Conservation (phyloP, 2,888 invertebrate genomes). For the Sphaerophoria taeniata region DNA sequence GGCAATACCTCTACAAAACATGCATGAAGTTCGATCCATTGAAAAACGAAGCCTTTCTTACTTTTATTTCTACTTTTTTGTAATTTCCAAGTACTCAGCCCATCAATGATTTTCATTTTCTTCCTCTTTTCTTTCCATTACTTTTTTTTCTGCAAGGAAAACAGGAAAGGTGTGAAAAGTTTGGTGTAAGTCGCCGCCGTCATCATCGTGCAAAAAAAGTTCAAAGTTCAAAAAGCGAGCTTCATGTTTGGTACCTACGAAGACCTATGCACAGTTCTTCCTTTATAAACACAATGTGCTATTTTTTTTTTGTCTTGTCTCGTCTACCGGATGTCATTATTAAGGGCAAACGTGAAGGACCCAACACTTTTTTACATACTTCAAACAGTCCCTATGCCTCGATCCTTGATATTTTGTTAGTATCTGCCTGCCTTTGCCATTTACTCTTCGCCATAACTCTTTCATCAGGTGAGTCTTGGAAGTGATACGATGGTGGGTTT, state of each 20-base stretch:
- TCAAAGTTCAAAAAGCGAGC: conserved; percentile 42
- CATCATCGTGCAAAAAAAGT: conserved; percentile 19
- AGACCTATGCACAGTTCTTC: background rate
- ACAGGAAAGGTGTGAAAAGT: conserved; percentile 62
- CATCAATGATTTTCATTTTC: conserved; percentile 30
- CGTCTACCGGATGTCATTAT: conserved; percentile 68
- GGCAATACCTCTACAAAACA: background rate
- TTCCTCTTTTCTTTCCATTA: background rate
- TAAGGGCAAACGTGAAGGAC: conserved; percentile 46
- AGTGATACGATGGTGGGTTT: background rate
- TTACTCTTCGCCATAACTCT: conserved; percentile 12
- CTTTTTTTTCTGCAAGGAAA: background rate
- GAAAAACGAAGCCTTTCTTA: background rate
- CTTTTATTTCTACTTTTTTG: background rate
- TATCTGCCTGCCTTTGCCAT: background rate
- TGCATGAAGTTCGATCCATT: background rate
- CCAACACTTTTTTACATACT: conserved; percentile 5
- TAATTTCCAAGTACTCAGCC: background rate
- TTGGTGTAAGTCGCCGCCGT: conserved; percentile 18
- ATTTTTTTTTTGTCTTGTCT: conserved; percentile 24
- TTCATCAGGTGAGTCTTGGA: background rate
- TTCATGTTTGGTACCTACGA: background rate
- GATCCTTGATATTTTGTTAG: background rate
- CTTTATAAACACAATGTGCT: background rate
- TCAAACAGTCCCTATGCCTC: conserved; percentile 13